Evolutionary conservation across 2,888 invertebrate genomes (phyloP), one percentile per base, ranked within the genome.

Genomic region (Coenonympha arcania): DNA sequence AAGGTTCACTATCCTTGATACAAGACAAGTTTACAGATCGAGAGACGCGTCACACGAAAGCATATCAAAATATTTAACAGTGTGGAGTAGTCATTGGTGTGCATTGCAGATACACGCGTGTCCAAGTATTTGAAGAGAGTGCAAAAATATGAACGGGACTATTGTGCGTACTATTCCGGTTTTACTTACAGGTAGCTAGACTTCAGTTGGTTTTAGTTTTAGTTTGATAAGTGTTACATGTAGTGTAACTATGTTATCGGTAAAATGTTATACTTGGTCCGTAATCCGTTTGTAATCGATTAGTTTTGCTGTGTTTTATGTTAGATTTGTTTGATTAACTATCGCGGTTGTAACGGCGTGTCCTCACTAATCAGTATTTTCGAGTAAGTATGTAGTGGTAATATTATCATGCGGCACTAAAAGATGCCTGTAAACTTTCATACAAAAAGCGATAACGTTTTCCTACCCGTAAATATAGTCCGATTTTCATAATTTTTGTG

Each of bases 171-270:
- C 64, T 11, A 58, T 69, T 9, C 67, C 66, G 44, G 15, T 73
- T 15, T 44, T 68, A 33, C 41, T 69, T 41, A 47, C 68, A 68
- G 72, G 73, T 74, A 68, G 60, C 58, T 58, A 48, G 45, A 26
- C 13, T 20, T 13, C 11, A 13, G 41, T 41, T 37, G 6, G 11
- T n/a, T n/a, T n/a, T 58, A 48, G 45, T 9, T 20, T 13, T 19
- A 13, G 41, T 41, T 37, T 37, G 20, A 31, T 3, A 6, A 11
- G 13, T 4, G 6, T 13, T 4, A 13, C 11, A 31, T 13, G 6
- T n/a, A n/a, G n/a, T n/a, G n/a, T n/a, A 18, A 6, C 1, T 3
- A 16, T 16, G 33, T 16, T 33, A 33, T 33, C 16, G 33, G 15
- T 19, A 34, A 34, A 1, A 20, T 9, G 2, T 26, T 40, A 13